Conservation (phyloP, 1,140 invertebrate species). For the Drosophila tristis region DNA sequence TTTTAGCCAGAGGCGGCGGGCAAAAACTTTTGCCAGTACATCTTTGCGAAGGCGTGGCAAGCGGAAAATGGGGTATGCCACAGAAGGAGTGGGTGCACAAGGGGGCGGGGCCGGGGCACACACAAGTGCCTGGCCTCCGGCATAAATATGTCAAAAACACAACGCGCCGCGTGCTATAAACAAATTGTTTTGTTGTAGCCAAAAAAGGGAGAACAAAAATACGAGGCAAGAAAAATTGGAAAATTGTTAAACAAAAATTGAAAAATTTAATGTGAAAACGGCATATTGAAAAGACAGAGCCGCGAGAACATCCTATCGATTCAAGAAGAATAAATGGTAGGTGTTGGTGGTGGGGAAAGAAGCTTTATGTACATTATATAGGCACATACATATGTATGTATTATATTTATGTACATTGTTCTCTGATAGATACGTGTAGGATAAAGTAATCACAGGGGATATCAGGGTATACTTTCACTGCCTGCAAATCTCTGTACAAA, state of each 20-base stretch:
- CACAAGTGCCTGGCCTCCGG: constrained; percentile 66
- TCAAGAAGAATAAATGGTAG: background rate
- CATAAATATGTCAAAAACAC: constrained; percentile 82
- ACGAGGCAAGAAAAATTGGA: constrained; percentile 25
- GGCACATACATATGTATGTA: too few relatives aligned
- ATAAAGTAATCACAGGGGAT: too few relatives aligned
- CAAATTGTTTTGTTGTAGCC: constrained; percentile 78
- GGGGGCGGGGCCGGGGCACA: constrained; percentile 1
- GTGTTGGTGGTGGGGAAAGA: too few relatives aligned
- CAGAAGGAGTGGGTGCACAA: constrained; percentile 4
- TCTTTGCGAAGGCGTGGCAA: constrained; percentile 18
- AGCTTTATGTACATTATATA: too few relatives aligned
- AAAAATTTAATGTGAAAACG: constrained; percentile 58
- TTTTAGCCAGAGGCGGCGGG: constrained; percentile 47
- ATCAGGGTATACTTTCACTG: too few relatives aligned
- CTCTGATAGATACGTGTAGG: too few relatives aligned
- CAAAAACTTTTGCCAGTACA: constrained; percentile 24
- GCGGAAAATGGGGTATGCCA: too few relatives aligned
- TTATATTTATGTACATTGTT: too few relatives aligned
- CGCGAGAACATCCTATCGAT: constrained; percentile 13
- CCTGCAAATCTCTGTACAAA: background rate
- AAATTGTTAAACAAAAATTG: constrained; percentile 53
- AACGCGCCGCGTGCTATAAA: constrained; percentile 67
- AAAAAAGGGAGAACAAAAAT: constrained; percentile 33
- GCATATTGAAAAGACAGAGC: constrained; percentile 34